These are phyloP conservation scores for Myotis lucifugus DNA, from an alignment of 2,113 vertebrate species.

Conservation along the genomic window DNA sequence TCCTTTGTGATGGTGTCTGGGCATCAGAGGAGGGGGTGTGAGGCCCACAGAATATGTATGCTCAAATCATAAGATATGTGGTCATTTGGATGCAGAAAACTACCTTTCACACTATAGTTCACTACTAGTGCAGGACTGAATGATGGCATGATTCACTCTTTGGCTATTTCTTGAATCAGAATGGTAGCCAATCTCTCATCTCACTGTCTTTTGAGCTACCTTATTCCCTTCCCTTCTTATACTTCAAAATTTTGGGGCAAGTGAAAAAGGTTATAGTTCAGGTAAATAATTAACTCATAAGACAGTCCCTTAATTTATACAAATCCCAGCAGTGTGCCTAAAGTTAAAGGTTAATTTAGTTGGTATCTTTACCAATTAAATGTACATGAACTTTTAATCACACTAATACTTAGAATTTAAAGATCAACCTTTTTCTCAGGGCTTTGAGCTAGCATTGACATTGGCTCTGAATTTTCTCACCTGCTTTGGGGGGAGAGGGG, in stretches of 20 bases:
- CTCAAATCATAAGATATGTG: background rate
- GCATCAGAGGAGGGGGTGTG: background rate
- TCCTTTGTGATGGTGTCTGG: background rate
- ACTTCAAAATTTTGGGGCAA: background rate
- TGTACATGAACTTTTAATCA: background rate
- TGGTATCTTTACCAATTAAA: background rate
- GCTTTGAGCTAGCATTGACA: background rate
- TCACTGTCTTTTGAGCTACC: background rate
- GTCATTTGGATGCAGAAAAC: slow-evolving; percentile 10
- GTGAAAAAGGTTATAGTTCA: background rate
- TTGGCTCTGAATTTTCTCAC: background rate
- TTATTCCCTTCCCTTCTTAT: background rate
- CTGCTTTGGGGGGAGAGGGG: background rate
- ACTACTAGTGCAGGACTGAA: background rate
- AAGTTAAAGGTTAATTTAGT: background rate
- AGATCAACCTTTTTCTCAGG: background rate
- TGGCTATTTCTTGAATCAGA: background rate
- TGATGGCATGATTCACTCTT: background rate
- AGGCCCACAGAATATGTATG: background rate
- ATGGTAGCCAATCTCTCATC: background rate
- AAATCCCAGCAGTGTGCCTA: background rate
- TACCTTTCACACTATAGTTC: background rate
- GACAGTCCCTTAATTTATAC: background rate
- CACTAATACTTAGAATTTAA: background rate
- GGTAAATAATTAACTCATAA: background rate